Percentiles rank a stretch among this genome's conserved stretches.
Evolutionary conservation across 2,797 vertebrate genomes (phyloP).

Genomic region (Takifugu ocellatus): DNA sequence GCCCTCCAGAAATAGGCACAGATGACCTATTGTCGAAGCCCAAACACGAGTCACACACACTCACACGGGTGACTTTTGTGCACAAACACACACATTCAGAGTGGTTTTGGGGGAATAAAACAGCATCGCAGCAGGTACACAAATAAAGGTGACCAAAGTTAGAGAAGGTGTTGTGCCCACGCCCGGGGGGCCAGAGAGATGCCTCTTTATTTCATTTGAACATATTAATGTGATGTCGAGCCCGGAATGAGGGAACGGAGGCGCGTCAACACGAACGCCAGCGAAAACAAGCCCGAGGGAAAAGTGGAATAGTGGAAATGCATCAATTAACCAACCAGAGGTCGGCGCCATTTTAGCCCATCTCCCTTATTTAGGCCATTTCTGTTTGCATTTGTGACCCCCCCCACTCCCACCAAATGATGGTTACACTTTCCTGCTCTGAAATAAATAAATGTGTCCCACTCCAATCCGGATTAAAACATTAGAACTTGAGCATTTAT

Average conservation of each 20-base stretch:
- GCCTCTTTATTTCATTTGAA: conserved; percentile 16
- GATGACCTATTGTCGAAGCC: conserved; percentile 70
- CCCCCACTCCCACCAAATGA: conserved; percentile 12
- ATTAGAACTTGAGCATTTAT: conserved; percentile 72
- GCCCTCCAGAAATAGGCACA: conserved; percentile 63
- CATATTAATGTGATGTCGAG: conserved; percentile 29
- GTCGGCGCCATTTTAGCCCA: conserved; percentile 20
- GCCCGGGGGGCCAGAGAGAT: conserved; percentile 7
- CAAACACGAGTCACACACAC: conserved; percentile 47
- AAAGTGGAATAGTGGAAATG: background rate
- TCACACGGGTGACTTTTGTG: conserved; percentile 31
- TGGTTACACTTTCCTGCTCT: conserved; percentile 56
- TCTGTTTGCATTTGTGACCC: conserved; percentile 29
- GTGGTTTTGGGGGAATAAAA: conserved; percentile 31
- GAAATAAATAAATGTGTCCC: conserved; percentile 69
- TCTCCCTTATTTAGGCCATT: conserved; percentile 42
- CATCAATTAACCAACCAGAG: conserved; percentile 12
- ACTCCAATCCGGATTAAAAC: conserved; percentile 72
- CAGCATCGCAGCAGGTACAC: conserved; percentile 26
- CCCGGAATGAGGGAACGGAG: conserved; percentile 31
- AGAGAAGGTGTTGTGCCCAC: conserved; percentile 7
- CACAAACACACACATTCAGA: conserved; percentile 44
- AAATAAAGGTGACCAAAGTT: conserved; percentile 27
- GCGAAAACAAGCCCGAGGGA: background rate
- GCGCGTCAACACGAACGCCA: conserved; percentile 14